Conservation (phyloP, 2,888 invertebrate species). For the Sinodicranocentrus sp. region DNA sequence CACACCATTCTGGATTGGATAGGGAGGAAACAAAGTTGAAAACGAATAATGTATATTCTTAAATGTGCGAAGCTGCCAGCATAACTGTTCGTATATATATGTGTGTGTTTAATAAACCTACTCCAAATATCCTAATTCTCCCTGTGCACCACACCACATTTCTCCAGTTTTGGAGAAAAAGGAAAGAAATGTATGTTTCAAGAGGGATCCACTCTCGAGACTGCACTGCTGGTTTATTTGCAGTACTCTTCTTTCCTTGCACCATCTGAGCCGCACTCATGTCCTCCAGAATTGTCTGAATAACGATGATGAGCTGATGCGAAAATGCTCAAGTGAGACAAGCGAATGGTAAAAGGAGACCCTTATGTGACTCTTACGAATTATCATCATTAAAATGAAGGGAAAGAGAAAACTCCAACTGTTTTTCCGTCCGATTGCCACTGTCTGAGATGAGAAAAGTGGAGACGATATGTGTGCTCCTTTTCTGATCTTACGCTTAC, state of each 20-base stretch:
- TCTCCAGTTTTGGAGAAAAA: no score
- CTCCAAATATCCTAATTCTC: no score
- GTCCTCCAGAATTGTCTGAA: constrained; percentile 43
- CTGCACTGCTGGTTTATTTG: no score
- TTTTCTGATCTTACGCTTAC: constrained; percentile 45
- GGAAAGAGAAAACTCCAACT: constrained; percentile 33
- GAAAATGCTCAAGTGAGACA: constrained; percentile 2
- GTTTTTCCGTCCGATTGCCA: no score
- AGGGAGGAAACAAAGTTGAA: background rate
- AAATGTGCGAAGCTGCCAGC: no score
- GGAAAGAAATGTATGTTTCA: no score
- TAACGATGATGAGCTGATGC: constrained; percentile 44
- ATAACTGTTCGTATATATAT: no score
- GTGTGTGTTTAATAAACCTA: no score
- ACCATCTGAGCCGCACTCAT: constrained; percentile 56
- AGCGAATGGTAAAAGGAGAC: constrained; percentile 46
- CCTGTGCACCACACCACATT: no score
- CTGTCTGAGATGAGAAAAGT: background rate
- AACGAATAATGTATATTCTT: no score
- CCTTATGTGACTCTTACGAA: constrained; percentile 59
- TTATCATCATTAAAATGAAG: constrained; percentile 60
- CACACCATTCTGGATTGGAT: background rate
- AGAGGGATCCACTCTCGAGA: no score
- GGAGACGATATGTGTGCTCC: no score
- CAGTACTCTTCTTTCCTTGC: constrained; percentile 7